phyloP scores from a whole-genome alignment of 2,113 vertebrate genomes.

The Colistium nudipinnis region DNA sequence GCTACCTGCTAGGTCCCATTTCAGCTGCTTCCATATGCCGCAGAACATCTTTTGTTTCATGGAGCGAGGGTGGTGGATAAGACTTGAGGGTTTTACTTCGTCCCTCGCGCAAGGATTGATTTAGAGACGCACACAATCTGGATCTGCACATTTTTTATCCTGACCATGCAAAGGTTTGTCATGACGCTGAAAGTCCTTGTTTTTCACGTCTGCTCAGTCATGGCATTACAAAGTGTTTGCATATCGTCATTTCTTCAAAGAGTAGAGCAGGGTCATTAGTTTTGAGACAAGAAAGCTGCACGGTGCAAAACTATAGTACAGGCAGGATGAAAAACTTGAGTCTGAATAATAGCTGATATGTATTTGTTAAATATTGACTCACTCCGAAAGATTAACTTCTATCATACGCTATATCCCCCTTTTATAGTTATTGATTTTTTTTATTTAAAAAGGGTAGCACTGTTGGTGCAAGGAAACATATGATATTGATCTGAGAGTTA shows the following conservation, averaged over 20 bases:
- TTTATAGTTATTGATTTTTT: not conserved
- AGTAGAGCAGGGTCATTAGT: not conserved
- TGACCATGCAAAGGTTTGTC: not conserved
- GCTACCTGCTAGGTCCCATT: not conserved
- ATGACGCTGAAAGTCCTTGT: not conserved
- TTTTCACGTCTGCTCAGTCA: not conserved
- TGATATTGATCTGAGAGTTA: not conserved
- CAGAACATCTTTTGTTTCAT: not conserved
- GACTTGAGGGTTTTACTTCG: slow-evolving; percentile 12
- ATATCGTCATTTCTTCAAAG: not conserved
- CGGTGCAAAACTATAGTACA: not conserved
- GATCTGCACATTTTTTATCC: not conserved
- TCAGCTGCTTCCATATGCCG: not conserved
- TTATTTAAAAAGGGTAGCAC: not conserved
- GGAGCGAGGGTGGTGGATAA: not conserved
- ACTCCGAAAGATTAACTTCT: not conserved
- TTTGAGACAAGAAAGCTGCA: not conserved
- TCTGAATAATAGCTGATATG: not conserved
- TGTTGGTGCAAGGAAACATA: not conserved
- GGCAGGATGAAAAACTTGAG: not conserved
- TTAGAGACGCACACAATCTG: not conserved
- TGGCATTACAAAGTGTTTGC: not conserved
- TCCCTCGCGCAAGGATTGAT: slow-evolving; percentile 13
- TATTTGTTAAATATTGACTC: slow-evolving; percentile 7
- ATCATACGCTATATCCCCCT: not conserved